phyloP scores from a whole-genome alignment of 2,888 invertebrate species.

The Venustoraphidia nigricollis region DNA sequence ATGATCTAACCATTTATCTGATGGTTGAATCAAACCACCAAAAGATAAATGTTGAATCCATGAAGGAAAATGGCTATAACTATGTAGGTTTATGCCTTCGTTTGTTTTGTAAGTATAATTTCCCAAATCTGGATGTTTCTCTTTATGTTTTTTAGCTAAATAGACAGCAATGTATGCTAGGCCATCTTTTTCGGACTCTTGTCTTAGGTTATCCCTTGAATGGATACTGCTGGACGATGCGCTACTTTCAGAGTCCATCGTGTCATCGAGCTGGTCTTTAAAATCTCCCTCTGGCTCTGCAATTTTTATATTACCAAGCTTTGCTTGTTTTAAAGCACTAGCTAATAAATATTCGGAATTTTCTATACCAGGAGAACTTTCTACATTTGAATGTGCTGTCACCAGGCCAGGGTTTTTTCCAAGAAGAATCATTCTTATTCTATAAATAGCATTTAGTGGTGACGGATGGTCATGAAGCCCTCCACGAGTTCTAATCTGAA shows the following conservation, averaged over 20 bases:
- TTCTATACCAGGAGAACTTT: not conserved
- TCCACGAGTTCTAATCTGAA: constrained; percentile 9
- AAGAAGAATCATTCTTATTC: constrained; percentile 10
- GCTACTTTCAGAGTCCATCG: no score
- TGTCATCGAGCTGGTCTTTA: no score
- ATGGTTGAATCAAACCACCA: constrained; percentile 12
- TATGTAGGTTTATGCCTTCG: constrained; percentile 1
- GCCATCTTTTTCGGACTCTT: constrained; percentile 5
- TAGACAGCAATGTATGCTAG: constrained; percentile 11
- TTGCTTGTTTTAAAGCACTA: constrained; percentile 5
- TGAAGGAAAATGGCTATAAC: constrained; percentile 7
- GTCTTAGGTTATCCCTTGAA: not conserved
- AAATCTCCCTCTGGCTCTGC: not conserved
- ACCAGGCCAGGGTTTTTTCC: constrained; percentile 12
- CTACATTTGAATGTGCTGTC: constrained; percentile 7
- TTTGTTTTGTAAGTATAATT: constrained; percentile 7
- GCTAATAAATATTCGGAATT: constrained; percentile 8
- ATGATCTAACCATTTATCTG: constrained; percentile 6
- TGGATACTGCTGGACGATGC: no score
- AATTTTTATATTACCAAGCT: constrained; percentile 6
- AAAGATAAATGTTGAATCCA: constrained; percentile 11
- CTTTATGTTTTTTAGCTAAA: constrained; percentile 10
- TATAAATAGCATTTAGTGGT: constrained; percentile 10
- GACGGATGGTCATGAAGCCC: constrained; percentile 12
- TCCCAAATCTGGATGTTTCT: constrained; percentile 9